A percentile compares a stretch with the other conserved stretches of the same genome.
phyloP scores from a whole-genome alignment of 2,888 invertebrate species.

The Apamea crenata region DNA sequence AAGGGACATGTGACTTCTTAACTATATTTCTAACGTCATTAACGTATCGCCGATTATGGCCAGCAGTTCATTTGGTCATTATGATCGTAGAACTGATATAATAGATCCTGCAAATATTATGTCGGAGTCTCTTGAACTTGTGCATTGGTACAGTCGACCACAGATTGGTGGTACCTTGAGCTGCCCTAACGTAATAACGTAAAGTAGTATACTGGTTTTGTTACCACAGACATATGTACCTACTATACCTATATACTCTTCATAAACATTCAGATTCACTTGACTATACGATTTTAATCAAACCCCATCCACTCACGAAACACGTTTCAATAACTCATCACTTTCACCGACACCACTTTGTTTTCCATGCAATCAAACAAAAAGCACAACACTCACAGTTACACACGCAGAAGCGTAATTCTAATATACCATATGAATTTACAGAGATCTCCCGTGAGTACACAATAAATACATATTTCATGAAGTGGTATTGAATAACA shows the following conservation, averaged over 20 bases:
- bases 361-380: conserved; percentile 44
- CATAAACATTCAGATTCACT: background rate
- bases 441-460: conserved; percentile 67
- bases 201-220: no score
- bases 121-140: background rate
- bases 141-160: background rate
- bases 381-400: conserved; percentile 58
- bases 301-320: conserved; percentile 11
- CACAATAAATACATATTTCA: conserved; percentile 86
- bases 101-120: background rate
- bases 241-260: background rate
- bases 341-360: conserved; percentile 15
- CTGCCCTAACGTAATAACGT: no score
- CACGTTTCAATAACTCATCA: conserved; percentile 21
- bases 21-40: background rate
- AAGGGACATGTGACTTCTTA: background rate
- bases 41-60: background rate
- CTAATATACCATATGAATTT: conserved; percentile 75
- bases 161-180: no score
- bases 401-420: conserved; percentile 51
- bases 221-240: no score
- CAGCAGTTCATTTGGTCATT: background rate
- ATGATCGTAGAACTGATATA: background rate
- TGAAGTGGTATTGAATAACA: conserved; percentile 86
- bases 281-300: conserved; percentile 9